These are phyloP conservation scores for Pseudomyrmex gracilis DNA, from an alignment of 1,140 invertebrate genomes.

Conservation along the genomic window DNA sequence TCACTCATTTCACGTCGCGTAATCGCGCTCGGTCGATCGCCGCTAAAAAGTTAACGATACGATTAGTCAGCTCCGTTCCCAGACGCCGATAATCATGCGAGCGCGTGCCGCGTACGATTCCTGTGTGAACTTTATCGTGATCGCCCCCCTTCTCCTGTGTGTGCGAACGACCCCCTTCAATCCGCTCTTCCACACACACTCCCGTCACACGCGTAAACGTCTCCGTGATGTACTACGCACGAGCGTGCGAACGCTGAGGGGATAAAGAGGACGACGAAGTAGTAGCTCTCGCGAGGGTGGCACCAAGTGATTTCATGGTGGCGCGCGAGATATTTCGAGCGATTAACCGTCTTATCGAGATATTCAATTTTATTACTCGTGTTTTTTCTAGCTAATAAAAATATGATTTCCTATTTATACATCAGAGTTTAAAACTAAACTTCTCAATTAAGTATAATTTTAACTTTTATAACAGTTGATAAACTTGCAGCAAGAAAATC, in stretches of 20 bases:
- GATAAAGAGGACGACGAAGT: background rate
- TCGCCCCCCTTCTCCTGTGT: constrained; percentile 64
- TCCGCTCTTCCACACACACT: constrained; percentile 7
- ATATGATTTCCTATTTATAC: too few species aligned
- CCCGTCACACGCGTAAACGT: constrained; percentile 27
- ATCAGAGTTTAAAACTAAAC: too few species aligned
- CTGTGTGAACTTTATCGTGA: constrained; percentile 83
- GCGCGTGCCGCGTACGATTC: constrained; percentile 81
- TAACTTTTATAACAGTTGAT: too few species aligned
- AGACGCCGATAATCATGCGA: constrained; percentile 82
- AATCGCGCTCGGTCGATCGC: constrained; percentile 58
- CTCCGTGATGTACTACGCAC: constrained; percentile 36
- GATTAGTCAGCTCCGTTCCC: constrained; percentile 83
- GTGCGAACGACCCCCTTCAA: constrained; percentile 66
- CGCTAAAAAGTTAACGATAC: constrained; percentile 79
- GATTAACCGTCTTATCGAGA: constrained; percentile 29
- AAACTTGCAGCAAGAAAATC: too few species aligned
- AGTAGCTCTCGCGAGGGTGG: constrained; percentile 62
- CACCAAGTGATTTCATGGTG: constrained; percentile 80
- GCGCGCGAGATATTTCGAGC: constrained; percentile 62
- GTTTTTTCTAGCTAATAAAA: background rate
- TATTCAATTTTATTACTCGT: constrained; percentile 2
- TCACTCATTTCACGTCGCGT: constrained; percentile 25
- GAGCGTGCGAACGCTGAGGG: constrained; percentile 38
- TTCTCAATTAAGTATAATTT: too few species aligned